phyloP scores from a whole-genome alignment of 1,140 invertebrate genomes.

The Pachypeltis micranthus region DNA sequence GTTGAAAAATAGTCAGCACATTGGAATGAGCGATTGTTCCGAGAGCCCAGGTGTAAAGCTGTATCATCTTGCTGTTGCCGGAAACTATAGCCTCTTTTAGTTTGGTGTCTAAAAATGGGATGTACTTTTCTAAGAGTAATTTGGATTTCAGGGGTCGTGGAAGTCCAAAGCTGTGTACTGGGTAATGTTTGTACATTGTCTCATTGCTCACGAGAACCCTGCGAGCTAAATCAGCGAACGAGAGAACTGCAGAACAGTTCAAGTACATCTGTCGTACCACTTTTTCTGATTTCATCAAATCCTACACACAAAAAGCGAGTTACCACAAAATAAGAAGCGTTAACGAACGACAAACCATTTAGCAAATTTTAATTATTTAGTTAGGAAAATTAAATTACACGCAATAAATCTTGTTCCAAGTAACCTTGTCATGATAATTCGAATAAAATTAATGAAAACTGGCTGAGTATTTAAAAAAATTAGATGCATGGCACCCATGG shows the following conservation, averaged over 20 bases:
- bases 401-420: too few species aligned
- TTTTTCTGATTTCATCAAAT: conserved; percentile 37
- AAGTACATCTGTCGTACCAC: conserved; percentile 37
- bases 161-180: conserved; percentile 45
- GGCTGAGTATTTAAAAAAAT: too few species aligned
- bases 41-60: conserved; percentile 46
- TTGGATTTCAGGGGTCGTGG: conserved; percentile 36
- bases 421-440: too few species aligned
- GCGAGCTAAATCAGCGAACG: conserved; percentile 43
- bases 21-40: conserved; percentile 45
- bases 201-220: conserved; percentile 42
- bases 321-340: too few species aligned
- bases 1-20: conserved; percentile 45
- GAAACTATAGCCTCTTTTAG: conserved; percentile 40
- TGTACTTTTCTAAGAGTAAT: conserved; percentile 38
- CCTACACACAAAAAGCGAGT: conserved; percentile 28
- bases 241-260: conserved; percentile 41
- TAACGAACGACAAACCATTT: too few species aligned
- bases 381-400: too few species aligned
- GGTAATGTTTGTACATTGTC: conserved; percentile 44
- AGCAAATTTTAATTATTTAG: too few species aligned
- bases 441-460: too few species aligned
- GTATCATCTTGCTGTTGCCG: conserved; percentile 40
- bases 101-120: conserved; percentile 41
- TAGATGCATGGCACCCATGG: too few species aligned